phyloP scores from a whole-genome alignment of 2,797 vertebrate species.

The Diglossa cyanea region DNA sequence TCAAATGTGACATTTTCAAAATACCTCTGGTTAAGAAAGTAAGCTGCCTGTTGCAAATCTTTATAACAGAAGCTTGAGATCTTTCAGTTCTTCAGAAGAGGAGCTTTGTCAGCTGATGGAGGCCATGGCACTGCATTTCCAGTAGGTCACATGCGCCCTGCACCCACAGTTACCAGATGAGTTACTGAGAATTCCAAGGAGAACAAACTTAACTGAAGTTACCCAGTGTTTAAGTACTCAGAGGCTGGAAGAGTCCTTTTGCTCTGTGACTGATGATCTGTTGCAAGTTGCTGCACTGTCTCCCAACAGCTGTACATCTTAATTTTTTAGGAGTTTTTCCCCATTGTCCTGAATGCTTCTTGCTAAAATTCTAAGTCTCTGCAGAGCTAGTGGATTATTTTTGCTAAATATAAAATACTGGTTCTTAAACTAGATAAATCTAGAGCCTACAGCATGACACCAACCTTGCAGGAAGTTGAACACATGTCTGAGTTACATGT shows the following conservation, averaged over 20 bases:
- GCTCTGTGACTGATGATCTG: neutral
- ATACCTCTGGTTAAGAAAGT: neutral
- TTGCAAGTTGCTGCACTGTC: neutral
- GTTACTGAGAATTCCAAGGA: neutral
- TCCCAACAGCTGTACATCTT: neutral
- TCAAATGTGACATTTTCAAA: neutral
- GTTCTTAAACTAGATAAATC: neutral
- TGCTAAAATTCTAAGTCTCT: neutral
- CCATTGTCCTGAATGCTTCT: neutral
- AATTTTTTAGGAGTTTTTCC: fast-evolving
- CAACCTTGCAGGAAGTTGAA: neutral
- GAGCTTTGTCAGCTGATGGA: neutral
- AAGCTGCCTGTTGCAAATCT: neutral
- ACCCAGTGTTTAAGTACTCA: neutral
- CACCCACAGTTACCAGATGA: neutral
- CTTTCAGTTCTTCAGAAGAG: neutral
- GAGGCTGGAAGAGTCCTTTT: neutral
- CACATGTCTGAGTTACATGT: neutral
- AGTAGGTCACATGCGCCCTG: neutral
- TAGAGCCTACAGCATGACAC: neutral
- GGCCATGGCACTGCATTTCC: neutral
- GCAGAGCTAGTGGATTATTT: neutral
- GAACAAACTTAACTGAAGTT: neutral
- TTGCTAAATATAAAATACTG: neutral
- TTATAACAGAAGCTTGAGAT: neutral